phyloP scores from a whole-genome alignment of 2,113 vertebrate species.

The Dendrocopos noguchii region DNA sequence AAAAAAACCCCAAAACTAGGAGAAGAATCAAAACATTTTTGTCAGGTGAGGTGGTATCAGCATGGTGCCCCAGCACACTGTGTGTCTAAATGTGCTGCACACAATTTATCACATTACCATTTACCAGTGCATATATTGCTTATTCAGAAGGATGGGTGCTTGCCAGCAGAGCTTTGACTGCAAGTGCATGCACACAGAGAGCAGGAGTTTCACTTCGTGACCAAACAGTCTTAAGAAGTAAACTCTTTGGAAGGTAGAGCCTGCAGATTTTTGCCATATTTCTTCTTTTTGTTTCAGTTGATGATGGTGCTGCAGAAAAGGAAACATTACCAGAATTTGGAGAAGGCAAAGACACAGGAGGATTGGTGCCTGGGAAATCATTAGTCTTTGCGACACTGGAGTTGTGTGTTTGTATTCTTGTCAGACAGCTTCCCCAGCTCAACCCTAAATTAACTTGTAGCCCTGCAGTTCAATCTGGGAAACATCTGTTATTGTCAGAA shows the following conservation, averaged over 20 bases:
- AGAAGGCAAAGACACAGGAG: constrained; percentile 93
- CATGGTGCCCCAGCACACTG: neutral
- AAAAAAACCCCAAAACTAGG: too few relatives aligned
- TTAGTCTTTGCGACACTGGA: constrained; percentile 91
- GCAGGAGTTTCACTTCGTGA: neutral
- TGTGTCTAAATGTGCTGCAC: neutral
- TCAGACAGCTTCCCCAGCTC: constrained; percentile 90
- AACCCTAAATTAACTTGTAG: constrained; percentile 88
- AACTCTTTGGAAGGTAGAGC: neutral
- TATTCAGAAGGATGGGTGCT: neutral
- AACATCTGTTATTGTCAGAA: constrained; percentile 78
- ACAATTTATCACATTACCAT: neutral
- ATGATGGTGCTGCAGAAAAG: constrained; percentile 96
- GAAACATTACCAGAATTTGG: constrained; percentile 94
- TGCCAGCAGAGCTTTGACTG: neutral
- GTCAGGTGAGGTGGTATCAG: neutral
- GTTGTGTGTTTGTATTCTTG: constrained; percentile 90
- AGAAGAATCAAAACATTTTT: neutral
- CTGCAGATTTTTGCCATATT: neutral
- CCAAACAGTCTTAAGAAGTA: neutral
- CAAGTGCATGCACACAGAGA: too few relatives aligned
- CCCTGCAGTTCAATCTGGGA: constrained; percentile 70
- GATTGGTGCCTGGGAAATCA: constrained; percentile 90
- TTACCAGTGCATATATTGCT: neutral
- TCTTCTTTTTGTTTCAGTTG: constrained; percentile 79